Evolutionary conservation across 2,888 invertebrate genomes (phyloP), one percentile per base, ranked within the genome.

Genomic region (Hemistola chrysoprasaria): DNA sequence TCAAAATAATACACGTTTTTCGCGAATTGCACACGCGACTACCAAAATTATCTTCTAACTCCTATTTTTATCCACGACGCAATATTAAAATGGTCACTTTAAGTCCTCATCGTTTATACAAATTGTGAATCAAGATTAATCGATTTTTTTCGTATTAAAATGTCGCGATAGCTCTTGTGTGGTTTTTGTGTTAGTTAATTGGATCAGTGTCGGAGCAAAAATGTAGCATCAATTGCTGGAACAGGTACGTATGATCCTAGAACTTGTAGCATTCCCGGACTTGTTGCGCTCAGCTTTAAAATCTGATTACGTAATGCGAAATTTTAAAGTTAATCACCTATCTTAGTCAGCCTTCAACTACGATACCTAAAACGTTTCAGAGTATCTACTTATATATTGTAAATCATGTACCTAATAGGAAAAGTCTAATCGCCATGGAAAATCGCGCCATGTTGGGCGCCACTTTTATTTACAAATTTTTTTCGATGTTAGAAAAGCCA

Each of bases 1-100:
- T 84, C 83, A 81, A 82, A 86, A 83, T 82, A 83, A 68, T 56
- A 75, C 67, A 64, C 56, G 63, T 61, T 64, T 62, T 71, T 71
- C 65, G 71, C 68, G 62, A 73, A 69, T 62, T 65, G 59, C 52
- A 50, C 67, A 69, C 67, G 66, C 67, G 60, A 62, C 40, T 46
- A 41, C 43, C 53, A 44, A 31, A 47, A 41, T 46, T 27, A 34
- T 24, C 16, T 32, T 29, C 20, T 22, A 45, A 49, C 29, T 45
- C 31, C 33, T 23, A 29, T 36, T 42, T 24, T 6, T 8, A n/a
- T 11, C 2, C 2, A 11, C 20, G 16, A 5, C 26, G 36, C 24
- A 23, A 11, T 23, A 11, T 4, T 1, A 38, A 34, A 33, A 47
- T 47, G 34, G 10, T 23, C 9, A 47, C 11, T 29, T 25, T 36